Base-by-base conservation (phyloP, 1,140 invertebrate species). In the Tribolium castaneum region DNA sequence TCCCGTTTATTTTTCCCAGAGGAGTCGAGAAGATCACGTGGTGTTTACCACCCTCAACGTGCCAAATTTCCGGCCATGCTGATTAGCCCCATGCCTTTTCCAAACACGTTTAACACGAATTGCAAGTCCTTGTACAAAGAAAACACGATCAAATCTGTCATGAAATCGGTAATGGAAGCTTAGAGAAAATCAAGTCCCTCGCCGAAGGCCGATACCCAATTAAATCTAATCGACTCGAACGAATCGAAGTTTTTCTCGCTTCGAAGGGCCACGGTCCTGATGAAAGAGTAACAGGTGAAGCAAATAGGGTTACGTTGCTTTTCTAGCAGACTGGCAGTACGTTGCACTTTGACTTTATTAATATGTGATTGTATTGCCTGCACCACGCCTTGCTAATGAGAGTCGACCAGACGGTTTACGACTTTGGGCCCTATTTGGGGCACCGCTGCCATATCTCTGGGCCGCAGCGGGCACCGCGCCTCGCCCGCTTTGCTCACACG, bases 341-440 rank as follows among this genome's bases (percentile, higher is more conserved):
- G 78, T 80, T 81, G 80, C 80, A 81, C 80, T 81, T 78, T 78
- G 78, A 78, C 49, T 77, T 79, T 81, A 81, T 81, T 81, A 81
- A 80, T 81, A 80, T 79, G 78, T 81, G 80, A 80, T 81, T 76
- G 79, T 80, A 78, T 81, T 81, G 76, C 56, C 59, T 70, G 54
- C 45, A 79, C 78, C 80, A 77, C 78, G 75, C 80, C 80, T 81
- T 30, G 35, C 62, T 70, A 75, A 78, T 49, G 19, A 70, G 59
- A 22, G 45, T 35, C 62, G 59, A 39, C 76, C 76, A 74, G 39
- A 19, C 49, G 14, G 2, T 34, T 49, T 12, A 34, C 50, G 59
- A 51, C 13, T 22, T 76, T 34, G 22, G 14, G 13, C 25, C 30
- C 45, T 73, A 49, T 25, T 76, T 70, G n/a, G 19, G 22, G 10